These are phyloP conservation scores for Saccopteryx bilineata DNA, from an alignment of 2,113 vertebrate species.

Conservation along the genomic window DNA sequence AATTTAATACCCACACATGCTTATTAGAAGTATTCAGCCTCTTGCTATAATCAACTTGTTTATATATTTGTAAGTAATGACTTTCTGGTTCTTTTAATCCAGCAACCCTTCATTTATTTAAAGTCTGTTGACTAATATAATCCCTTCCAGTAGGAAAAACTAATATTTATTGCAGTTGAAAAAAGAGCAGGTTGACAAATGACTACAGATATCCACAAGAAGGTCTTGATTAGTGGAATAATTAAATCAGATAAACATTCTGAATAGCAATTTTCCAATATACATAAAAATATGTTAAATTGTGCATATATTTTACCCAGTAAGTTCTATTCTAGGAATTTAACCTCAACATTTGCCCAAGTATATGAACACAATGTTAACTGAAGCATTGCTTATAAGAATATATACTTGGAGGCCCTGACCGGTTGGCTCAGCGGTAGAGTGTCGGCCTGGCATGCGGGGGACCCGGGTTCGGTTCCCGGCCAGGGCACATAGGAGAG, in stretches of 20 bases:
- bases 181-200: conserved; percentile 71
- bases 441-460: no score
- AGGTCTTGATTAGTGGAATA: conserved; percentile 51
- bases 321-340: conserved; percentile 47
- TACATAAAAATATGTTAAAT: background rate
- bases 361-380: conserved; percentile 1
- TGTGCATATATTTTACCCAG: background rate
- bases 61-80: conserved; percentile 87
- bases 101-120: conserved; percentile 84
- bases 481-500: no score
- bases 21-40: conserved; percentile 88
- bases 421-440: no score
- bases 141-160: conserved; percentile 74
- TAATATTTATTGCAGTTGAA: conserved; percentile 74
- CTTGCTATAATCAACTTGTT: conserved; percentile 87
- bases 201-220: conserved; percentile 56
- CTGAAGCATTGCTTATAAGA: background rate
- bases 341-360: background rate
- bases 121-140: conserved; percentile 79
- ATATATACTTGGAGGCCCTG: conserved; percentile 28
- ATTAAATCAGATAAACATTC: conserved; percentile 62
- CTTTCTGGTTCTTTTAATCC: conserved; percentile 89
- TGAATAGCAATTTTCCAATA: conserved; percentile 14
- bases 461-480: no score
- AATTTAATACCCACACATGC: conserved; percentile 88